These are phyloP conservation scores for Andrena cerasifolii DNA, from an alignment of 1,140 invertebrate species.

Conservation along the genomic window DNA sequence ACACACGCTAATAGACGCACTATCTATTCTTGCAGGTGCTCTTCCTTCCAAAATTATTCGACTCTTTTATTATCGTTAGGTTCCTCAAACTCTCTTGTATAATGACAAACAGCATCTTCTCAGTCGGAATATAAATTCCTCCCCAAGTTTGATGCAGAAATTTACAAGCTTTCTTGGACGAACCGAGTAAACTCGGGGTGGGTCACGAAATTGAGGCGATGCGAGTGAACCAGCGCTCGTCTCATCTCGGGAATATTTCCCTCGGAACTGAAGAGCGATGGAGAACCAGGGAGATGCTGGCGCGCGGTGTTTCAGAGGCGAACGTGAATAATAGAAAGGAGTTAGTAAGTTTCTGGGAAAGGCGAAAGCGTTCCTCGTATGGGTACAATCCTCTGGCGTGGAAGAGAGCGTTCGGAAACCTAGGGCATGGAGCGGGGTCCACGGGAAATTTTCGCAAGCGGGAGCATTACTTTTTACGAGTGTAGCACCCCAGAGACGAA, in stretches of 20 bases:
- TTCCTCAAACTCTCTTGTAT: too few relatives aligned
- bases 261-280: background rate
- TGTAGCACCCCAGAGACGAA: slow-evolving; percentile 52
- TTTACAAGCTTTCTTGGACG: background rate
- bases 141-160: background rate
- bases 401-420: background rate
- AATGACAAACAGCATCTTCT: too few relatives aligned
- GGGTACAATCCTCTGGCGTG: background rate
- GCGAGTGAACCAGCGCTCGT: background rate
- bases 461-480: slow-evolving; percentile 57
- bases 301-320: background rate
- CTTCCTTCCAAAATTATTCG: too few relatives aligned
- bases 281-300: background rate
- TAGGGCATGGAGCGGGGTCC: background rate
- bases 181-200: background rate
- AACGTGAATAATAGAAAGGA: slow-evolving; percentile 51
- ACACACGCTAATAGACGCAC: too few relatives aligned
- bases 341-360: background rate
- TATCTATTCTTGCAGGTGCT: too few relatives aligned
- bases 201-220: slow-evolving; percentile 8
- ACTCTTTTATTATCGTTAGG: too few relatives aligned
- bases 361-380: background rate
- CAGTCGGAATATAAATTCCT: background rate
- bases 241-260: background rate
- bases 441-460: slow-evolving; percentile 13